phyloP scores from a whole-genome alignment of 2,888 invertebrate genomes.

The Tinea trinotella region DNA sequence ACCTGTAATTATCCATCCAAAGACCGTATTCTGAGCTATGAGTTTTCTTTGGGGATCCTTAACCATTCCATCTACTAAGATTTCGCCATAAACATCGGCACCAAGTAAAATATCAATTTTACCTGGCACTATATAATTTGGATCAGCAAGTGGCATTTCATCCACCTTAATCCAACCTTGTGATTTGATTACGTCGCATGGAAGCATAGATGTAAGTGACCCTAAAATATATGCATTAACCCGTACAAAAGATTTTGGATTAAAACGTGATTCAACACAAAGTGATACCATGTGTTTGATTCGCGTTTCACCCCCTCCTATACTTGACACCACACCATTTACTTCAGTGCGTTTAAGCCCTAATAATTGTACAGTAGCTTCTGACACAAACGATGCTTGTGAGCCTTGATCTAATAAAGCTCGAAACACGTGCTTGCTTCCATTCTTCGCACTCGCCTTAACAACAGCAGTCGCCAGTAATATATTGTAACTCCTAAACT shows the following conservation, averaged over 20 bases:
- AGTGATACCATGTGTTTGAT: constrained; percentile 23
- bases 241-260: constrained; percentile 19
- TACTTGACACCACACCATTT: constrained; percentile 24
- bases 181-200: not conserved
- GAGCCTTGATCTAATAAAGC: constrained; percentile 29
- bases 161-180: constrained; percentile 23
- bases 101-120: constrained; percentile 25
- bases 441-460: constrained; percentile 23
- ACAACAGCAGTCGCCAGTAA: constrained; percentile 28
- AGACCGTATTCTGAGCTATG: constrained; percentile 23
- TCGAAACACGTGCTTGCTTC: constrained; percentile 20
- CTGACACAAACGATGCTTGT: constrained; percentile 28
- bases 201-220: constrained; percentile 22
- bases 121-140: constrained; percentile 22
- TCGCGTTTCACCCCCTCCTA: constrained; percentile 23
- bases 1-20: constrained; percentile 27
- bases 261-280: constrained; percentile 21
- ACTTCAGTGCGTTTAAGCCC: constrained; percentile 24
- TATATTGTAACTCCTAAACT: constrained; percentile 23
- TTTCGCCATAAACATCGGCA: constrained; percentile 21
- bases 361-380: constrained; percentile 25
- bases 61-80: not conserved
- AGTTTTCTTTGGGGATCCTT: not conserved
- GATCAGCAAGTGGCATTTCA: constrained; percentile 24
- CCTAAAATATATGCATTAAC: constrained; percentile 26